These are phyloP conservation scores for Lepidocolaptes lacrymiger DNA, from an alignment of 2,797 vertebrate species.

Conservation along the genomic window DNA sequence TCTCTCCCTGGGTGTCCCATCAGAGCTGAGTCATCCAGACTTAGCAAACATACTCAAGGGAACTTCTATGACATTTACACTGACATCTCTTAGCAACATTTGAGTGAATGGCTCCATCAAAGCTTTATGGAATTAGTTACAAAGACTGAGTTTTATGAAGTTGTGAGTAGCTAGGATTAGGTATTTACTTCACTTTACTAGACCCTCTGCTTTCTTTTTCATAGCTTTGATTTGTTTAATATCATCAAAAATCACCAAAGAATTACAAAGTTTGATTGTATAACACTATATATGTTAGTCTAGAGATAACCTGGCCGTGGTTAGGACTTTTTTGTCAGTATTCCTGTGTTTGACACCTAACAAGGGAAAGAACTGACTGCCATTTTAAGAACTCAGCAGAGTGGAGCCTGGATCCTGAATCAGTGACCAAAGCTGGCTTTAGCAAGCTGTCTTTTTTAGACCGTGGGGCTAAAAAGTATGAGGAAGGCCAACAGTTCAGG, in stretches of 20 bases:
- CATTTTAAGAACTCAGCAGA: not conserved
- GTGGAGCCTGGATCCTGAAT: not conserved
- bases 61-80: not conserved
- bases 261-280: not conserved
- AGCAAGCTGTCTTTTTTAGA: not conserved
- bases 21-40: not conserved
- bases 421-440: not conserved
- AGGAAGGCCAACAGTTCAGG: not conserved
- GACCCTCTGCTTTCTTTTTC: not conserved
- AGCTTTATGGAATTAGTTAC: not conserved
- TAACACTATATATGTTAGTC: not conserved
- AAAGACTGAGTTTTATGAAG: not conserved
- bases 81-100: not conserved
- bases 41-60: not conserved
- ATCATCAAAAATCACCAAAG: not conserved
- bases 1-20: not conserved
- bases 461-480: not conserved
- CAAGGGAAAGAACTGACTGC: not conserved
- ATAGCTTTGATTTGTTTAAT: not conserved
- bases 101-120: not conserved
- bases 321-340: not conserved
- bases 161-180: not conserved
- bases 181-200: not conserved
- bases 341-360: not conserved
- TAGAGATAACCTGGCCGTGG: not conserved